Percentiles rank a stretch among this genome's conserved stretches.
Evolutionary conservation across 2,113 vertebrate genomes (phyloP).

Genomic region (Urocolius indicus): DNA sequence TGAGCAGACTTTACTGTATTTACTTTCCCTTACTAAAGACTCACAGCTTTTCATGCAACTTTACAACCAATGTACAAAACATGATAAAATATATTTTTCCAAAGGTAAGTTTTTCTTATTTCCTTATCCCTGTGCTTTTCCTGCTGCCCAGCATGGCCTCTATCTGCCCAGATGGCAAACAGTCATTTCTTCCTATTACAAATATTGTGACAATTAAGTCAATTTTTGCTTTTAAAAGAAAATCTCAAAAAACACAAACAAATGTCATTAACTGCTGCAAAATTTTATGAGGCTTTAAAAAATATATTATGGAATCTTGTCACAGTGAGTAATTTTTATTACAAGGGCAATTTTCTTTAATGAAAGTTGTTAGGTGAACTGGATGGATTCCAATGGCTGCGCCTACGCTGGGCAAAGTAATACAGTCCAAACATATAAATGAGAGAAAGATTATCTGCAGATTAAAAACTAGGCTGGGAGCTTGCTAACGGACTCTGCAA

Average conservation of each 20-base stretch:
- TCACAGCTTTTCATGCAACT: not conserved
- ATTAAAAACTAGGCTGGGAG: slow-evolving; percentile 39
- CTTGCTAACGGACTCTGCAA: slow-evolving; percentile 25
- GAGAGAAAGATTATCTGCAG: slow-evolving; percentile 42
- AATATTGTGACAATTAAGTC: not conserved
- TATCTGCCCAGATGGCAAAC: not conserved
- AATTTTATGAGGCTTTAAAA: slow-evolving; percentile 59
- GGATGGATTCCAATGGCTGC: slow-evolving; percentile 48
- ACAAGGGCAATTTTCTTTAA: slow-evolving; percentile 61
- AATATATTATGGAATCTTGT: slow-evolving; percentile 44
- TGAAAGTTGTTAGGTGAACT: slow-evolving; percentile 60
- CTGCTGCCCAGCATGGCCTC: not conserved
- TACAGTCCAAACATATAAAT: slow-evolving; percentile 34
- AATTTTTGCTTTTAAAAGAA: slow-evolving; percentile 37
- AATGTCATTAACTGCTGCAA: not conserved
- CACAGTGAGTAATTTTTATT: slow-evolving; percentile 67
- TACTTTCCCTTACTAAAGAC: not conserved
- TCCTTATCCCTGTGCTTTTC: not conserved
- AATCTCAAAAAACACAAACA: slow-evolving; percentile 17
- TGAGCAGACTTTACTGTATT: not conserved
- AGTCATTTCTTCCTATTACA: not conserved
- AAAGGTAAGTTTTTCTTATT: not conserved
- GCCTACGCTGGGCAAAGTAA: not conserved
- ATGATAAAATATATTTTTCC: not conserved
- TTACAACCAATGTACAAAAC: not conserved